Base-by-base conservation (phyloP, 2,888 invertebrate genomes). In the Zeuzera pyrina region DNA sequence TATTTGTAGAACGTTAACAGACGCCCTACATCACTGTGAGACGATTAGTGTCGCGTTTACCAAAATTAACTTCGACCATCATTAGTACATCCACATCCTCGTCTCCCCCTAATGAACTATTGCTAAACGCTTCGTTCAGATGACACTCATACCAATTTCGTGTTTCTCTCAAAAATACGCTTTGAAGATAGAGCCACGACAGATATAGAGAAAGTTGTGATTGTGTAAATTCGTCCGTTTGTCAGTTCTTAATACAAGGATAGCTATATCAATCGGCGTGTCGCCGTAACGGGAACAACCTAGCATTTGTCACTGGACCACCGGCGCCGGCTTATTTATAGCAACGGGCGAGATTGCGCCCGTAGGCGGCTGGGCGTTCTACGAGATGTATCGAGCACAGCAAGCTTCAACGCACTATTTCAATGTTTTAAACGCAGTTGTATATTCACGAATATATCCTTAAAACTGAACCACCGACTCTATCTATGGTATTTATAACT, bases 271-370 rank as follows among this genome's bases (percentile, higher is more conserved):
- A 78, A 76, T 77, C 73, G 66, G 57, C 64, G 63, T 64, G 66
- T 65, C 70, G 72, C 69, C 62, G 65, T 64, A 62, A 59, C 59
- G 64, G 69, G 67, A 66, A 67, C 66, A 58, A 52, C 54, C 61
- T 64, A 60, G 74, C 70, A 74, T 81, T 81, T 81, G 81, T 81
- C 81, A 77, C 76, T 65, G 73, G 81, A 83, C 81, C 81, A 83
- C 81, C 76, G 66, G 71, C 72, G 68, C 70, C 65, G 78, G 56
- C 47, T 68, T 81, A 83, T 83, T 83, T 79, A 83, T 83, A 83
- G 79, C 69, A 56, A 62, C 71, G 69, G 68, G 67, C 57, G 66
- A 65, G 52, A 50, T 42, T 39, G 61, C 62, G 48, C 53, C 66
- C 61, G 78, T 76, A 72, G 76, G 77, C 77, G 73, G 64, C 63